phyloP scores from a whole-genome alignment of 2,113 vertebrate genomes.

The Mastomys natalensis region DNA sequence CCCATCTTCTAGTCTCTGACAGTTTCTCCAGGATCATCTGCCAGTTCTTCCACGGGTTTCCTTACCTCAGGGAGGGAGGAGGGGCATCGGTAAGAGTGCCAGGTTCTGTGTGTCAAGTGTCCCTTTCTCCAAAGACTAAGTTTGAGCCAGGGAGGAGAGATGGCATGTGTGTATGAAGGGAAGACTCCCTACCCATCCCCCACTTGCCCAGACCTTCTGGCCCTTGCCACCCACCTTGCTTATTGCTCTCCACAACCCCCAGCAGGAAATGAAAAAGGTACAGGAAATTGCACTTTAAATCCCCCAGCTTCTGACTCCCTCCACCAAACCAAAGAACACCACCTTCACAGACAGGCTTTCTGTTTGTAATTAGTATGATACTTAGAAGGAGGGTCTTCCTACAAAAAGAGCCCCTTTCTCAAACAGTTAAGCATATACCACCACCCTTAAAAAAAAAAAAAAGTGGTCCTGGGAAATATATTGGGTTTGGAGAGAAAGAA shows the following conservation, averaged over 20 bases:
- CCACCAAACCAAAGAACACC: slow-evolving; percentile 54
- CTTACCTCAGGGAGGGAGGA: neutral
- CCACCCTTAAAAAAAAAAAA: neutral
- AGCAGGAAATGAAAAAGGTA: slow-evolving; percentile 84
- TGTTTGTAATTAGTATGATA: slow-evolving; percentile 80
- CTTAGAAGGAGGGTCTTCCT: slow-evolving; percentile 35
- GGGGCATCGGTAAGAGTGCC: neutral
- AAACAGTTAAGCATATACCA: slow-evolving; percentile 13
- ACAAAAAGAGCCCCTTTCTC: neutral
- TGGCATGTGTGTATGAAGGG: neutral
- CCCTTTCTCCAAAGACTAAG: neutral
- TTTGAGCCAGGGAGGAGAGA: slow-evolving; percentile 39
- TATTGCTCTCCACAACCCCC: slow-evolving; percentile 77
- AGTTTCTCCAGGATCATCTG: neutral
- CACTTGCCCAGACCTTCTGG: slow-evolving; percentile 45
- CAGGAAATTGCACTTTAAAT: slow-evolving; percentile 85
- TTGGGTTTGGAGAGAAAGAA: slow-evolving; percentile 47
- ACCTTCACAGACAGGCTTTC: slow-evolving; percentile 72
- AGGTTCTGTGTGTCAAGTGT: neutral
- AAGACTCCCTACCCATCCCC: slow-evolving; percentile 64
- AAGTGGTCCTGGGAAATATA: neutral
- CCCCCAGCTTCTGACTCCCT: slow-evolving; percentile 74
- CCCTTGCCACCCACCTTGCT: slow-evolving; percentile 80
- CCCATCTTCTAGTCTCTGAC: neutral
- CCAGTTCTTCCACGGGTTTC: neutral